Evolutionary conservation across 2,113 vertebrate species (phyloP).

Genomic region (Salvelinus fontinalis): DNA sequence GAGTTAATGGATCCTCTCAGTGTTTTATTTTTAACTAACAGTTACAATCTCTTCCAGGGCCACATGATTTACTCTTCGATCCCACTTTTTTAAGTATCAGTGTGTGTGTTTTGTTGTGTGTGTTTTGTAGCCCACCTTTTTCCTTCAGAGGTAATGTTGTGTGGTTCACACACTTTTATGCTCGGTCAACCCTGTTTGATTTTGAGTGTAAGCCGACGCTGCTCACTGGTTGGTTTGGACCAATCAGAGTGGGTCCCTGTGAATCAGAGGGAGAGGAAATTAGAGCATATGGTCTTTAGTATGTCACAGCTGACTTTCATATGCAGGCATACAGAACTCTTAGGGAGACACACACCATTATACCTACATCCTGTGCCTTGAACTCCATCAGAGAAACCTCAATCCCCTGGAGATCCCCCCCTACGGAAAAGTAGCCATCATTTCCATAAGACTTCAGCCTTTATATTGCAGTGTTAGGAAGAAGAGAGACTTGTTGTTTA

Average conservation of each 20-base stretch:
- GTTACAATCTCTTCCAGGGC: too few species aligned
- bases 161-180: constrained; percentile 31
- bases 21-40: too few species aligned
- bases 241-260: constrained; percentile 15
- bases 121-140: background rate
- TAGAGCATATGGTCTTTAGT: constrained; percentile 21
- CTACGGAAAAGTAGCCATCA: background rate
- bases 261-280: constrained; percentile 38
- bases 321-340: constrained; percentile 19
- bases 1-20: too few species aligned
- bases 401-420: background rate
- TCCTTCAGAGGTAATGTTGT: background rate
- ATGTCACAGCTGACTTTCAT: constrained; percentile 40
- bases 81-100: too few species aligned
- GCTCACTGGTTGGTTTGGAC: constrained; percentile 47
- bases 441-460: too few species aligned
- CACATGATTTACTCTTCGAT: too few species aligned
- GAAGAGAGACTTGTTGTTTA: background rate
- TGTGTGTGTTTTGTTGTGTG: background rate
- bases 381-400: background rate
- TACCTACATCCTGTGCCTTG: constrained; percentile 15
- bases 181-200: constrained; percentile 35
- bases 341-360: constrained; percentile 42
- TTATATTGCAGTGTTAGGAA: too few species aligned
- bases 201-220: constrained; percentile 27